These are phyloP conservation scores for Saccostrea glomerata DNA, from an alignment of 1,140 invertebrate species.

Conservation along the genomic window DNA sequence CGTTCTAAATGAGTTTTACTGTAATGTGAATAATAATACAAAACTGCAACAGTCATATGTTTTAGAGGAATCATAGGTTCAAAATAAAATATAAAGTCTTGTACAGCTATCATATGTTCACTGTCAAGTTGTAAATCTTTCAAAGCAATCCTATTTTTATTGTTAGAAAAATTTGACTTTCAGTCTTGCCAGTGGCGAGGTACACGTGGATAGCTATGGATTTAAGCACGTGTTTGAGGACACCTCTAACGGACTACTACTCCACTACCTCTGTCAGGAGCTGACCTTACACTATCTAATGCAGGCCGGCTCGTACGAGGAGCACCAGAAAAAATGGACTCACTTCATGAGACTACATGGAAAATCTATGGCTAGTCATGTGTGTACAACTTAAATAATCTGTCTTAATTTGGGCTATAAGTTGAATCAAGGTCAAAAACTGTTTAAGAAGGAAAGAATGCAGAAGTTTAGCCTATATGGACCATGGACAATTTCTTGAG, in stretches of 20 bases:
- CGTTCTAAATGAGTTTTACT: no score
- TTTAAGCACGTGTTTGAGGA: conserved; percentile 79
- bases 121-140: no score
- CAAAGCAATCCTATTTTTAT: no score
- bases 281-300: conserved; percentile 78
- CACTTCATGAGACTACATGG: conserved; percentile 69
- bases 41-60: no score
- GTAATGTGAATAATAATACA: no score
- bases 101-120: no score
- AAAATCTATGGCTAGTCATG: conserved; percentile 55
- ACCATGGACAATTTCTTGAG: no score
- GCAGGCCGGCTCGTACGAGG: conserved; percentile 73
- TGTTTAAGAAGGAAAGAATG: not conserved
- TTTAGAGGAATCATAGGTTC: no score
- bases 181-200: conserved; percentile 75
- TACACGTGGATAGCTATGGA: conserved; percentile 81
- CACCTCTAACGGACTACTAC: conserved; percentile 77
- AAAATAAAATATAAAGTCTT: no score
- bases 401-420: not conserved
- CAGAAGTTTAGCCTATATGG: not conserved
- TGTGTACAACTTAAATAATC: conserved; percentile 22
- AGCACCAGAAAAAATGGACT: conserved; percentile 75
- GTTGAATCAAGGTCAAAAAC: not conserved
- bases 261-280: conserved; percentile 82
- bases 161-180: conserved; percentile 45